phyloP scores from a whole-genome alignment of 64 coral and sea anemone genomes.

The Porites lutea region DNA sequence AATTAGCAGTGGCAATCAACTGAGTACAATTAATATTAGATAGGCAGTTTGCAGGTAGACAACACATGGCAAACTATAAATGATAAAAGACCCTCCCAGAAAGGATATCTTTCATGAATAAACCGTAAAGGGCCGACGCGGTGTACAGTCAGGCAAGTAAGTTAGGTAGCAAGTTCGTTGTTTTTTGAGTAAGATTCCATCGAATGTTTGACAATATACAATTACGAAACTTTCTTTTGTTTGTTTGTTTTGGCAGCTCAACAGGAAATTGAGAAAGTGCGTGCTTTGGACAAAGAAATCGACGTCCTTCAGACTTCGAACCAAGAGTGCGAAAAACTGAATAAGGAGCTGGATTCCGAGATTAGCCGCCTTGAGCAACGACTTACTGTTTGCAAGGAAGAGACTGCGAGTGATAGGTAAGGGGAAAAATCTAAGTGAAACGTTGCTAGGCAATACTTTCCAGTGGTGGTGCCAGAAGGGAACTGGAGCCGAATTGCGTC shows the following conservation, averaged over 20 bases:
- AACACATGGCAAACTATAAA: neutral
- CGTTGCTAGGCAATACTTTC: too few species aligned
- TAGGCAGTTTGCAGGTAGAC: neutral
- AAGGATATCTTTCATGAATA: too few species aligned
- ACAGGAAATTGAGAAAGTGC: conserved; percentile 90
- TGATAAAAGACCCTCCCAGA: neutral
- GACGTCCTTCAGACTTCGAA: conserved; percentile 71
- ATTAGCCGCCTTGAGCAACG: conserved; percentile 76
- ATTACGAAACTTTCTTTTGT: neutral
- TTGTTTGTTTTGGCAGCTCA: conserved; percentile 54
- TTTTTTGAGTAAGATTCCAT: neutral
- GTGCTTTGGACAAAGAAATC: conserved; percentile 80
- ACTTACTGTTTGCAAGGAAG: conserved; percentile 73
- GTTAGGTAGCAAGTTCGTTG: neutral
- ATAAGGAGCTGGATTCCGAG: conserved; percentile 83
- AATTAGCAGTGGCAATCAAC: too few species aligned
- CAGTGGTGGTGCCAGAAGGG: too few species aligned
- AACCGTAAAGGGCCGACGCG: neutral
- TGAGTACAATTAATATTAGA: too few species aligned
- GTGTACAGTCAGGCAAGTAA: neutral
- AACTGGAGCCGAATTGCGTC: too few species aligned
- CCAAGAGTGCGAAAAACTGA: conserved; percentile 81
- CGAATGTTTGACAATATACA: neutral
- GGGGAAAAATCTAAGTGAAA: too few species aligned
- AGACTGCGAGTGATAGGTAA: conserved; percentile 66